These are phyloP conservation scores for Phoeniculus purpureus DNA, from an alignment of 2,797 vertebrate genomes.

Conservation along the genomic window DNA sequence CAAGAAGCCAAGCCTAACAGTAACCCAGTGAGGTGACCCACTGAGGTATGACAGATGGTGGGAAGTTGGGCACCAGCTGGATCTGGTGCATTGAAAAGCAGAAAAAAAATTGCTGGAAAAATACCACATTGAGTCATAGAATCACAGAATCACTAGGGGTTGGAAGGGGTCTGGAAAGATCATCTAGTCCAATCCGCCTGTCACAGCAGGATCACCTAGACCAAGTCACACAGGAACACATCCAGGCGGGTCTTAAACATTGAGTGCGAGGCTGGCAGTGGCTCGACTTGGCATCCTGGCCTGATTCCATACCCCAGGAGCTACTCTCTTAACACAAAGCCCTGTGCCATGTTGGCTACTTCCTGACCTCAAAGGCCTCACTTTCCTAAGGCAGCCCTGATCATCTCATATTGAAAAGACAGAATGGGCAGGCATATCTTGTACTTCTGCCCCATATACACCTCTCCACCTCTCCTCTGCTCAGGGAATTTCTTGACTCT, in stretches of 20 bases:
- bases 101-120: background rate
- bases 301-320: background rate
- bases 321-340: rapidly evolving
- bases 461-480: background rate
- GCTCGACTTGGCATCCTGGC: background rate
- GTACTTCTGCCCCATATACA: background rate
- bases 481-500: background rate
- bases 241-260: too few species aligned
- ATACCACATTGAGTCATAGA: background rate
- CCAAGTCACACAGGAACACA: too few species aligned
- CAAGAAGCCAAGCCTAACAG: background rate
- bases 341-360: background rate
- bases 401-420: background rate
- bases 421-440: background rate
- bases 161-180: too few species aligned
- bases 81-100: background rate
- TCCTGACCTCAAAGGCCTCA: rapidly evolving
- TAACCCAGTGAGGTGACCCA: rapidly evolving
- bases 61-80: background rate
- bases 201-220: too few species aligned
- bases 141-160: too few species aligned
- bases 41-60: rapidly evolving
- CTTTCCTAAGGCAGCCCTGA: background rate
- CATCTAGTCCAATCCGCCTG: too few species aligned
- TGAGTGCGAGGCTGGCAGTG: background rate